Base-by-base conservation (phyloP, 2,888 invertebrate species). In the Leptogaster cylindrica region DNA sequence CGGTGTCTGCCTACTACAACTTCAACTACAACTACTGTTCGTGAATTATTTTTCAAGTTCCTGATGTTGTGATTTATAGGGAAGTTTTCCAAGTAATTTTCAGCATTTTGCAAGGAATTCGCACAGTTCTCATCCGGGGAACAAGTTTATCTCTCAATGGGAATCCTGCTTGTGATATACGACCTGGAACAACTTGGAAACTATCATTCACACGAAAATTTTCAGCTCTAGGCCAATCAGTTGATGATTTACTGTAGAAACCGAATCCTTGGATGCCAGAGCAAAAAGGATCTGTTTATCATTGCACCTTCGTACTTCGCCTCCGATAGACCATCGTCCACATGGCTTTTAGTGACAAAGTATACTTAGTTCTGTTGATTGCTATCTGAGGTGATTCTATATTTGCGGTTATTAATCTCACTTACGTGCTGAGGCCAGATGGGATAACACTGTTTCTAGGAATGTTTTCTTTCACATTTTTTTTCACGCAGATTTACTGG, bases 151-250 rank as follows among this genome's bases (percentile, higher is more conserved):
- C 36, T 27, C 14, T 44, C 28, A 8, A 44, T 41, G 44, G 61
- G 61, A 61, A 61, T 27, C 12, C 16, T 61, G 41, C 18, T 44
- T 41, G 27, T 61, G 61, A 61, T 61, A 61, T 61, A 61, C 44
- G 41, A 44, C 41, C 61, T 27, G 28, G 27, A 61, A 61, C 41
- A 44, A 44, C 61, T 44, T 27, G 44, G 28, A 44, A 27, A 28
- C 61, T 61, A 28, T 44, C 61, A 44, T 61, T 61, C 25, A 44
- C 61, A 61, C 41, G 10, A 28, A 61, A 61, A 61, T 61, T 61
- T 44, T 41, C 44, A 61, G 61, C 12, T 31, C 36, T 44, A n/a
- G 25, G 44, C 44, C 36, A 27, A 61, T 61, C 44, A 61, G 25
- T n/a, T 6, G 18, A 44, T 39, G 44, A 61, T 61, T 61, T 61